phyloP scores from a whole-genome alignment of 2,113 vertebrate genomes.

The Gnathonemus echidnorhynchus region DNA sequence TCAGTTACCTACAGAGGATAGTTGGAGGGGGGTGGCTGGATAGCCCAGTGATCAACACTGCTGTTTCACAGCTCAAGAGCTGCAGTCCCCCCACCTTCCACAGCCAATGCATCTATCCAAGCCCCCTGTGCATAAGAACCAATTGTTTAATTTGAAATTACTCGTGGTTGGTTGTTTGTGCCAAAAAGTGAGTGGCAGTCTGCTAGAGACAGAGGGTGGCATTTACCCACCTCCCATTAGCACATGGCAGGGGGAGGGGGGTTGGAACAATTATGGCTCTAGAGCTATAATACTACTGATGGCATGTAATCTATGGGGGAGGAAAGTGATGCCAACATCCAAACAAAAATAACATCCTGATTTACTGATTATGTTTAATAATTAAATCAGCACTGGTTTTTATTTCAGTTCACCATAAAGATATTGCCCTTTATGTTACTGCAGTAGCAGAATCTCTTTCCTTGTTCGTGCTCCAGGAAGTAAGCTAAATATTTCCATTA shows the following conservation, averaged over 20 bases:
- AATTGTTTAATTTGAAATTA: background rate
- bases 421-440: background rate
- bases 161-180: background rate
- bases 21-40: too few species aligned
- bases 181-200: slow-evolving; percentile 2
- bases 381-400: background rate
- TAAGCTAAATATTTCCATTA: background rate
- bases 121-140: background rate
- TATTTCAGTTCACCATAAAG: background rate
- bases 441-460: background rate
- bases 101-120: background rate
- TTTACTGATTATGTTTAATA: background rate
- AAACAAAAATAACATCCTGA: background rate
- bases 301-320: background rate
- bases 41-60: too few species aligned
- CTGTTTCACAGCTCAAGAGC: too few species aligned
- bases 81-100: background rate
- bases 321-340: background rate
- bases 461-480: background rate
- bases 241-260: background rate
- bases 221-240: background rate
- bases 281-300: background rate
- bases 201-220: background rate
- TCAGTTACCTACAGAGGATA: too few species aligned
- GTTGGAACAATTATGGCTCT: background rate